Base-by-base conservation (phyloP, 2,888 invertebrate species). In the Ophraella communa region DNA sequence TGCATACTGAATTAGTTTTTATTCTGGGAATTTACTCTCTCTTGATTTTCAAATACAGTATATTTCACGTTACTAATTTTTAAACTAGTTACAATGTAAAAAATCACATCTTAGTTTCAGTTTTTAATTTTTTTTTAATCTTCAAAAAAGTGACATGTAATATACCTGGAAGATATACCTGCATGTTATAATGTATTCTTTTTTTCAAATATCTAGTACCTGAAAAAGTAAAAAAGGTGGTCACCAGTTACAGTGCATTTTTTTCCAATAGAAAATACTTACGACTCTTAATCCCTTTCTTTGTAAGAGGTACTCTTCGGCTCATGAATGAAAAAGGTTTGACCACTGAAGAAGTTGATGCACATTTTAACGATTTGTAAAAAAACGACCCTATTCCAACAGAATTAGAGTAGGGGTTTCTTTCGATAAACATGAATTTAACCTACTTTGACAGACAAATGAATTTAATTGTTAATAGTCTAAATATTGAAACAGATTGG, bases 341-440 rank as follows among this genome's bases (percentile, higher is more conserved):
- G 72, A 71, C 74, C 72, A 71, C 77, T 79, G 78, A 77, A 80
- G 80, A 76, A 78, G 79, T 71, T 78, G 80, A 79, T 80, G 79
- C 77, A 78, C 79, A 79, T 79, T 80, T 80, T 78, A 78, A 73
- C 74, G 73, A 61, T 66, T 73, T 64, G 68, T 67, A 69, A 70
- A 74, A 73, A 75, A 74, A 65, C 58, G 57, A 59, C 44, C 54
- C 56, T 51, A 55, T 61, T 51, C 55, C 45, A 30, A 45, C 30
- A 61, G 60, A 44, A 45, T 60, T 61, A 45, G 18, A 61, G 53
- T 53, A 53, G 58, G 20, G 58, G 49, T 51, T 51, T 51, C n/a
- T n/a, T n/a, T n/a, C n/a, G n/a, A n/a, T n/a, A n/a, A n/a, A n/a
- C n/a, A n/a, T n/a, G n/a, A n/a, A n/a, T n/a, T n/a, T n/a, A n/a